phyloP scores from a whole-genome alignment of 2,888 invertebrate species.

The Trichopoda pennipes region DNA sequence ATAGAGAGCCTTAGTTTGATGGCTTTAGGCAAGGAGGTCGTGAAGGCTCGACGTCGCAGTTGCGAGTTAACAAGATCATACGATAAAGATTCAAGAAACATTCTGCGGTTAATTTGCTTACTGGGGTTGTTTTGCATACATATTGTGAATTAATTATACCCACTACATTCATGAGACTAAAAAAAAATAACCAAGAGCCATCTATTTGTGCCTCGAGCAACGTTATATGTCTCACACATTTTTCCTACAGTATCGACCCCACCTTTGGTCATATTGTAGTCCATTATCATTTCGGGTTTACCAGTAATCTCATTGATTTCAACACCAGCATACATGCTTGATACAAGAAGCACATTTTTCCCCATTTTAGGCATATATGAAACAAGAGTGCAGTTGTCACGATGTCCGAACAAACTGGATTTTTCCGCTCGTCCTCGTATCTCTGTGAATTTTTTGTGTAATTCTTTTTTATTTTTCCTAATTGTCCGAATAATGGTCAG shows the following conservation, averaged over 20 bases:
- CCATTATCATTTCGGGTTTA: too few relatives aligned
- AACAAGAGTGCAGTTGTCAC: too few relatives aligned
- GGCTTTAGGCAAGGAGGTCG: neutral
- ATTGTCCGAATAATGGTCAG: too few relatives aligned
- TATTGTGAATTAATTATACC: neutral
- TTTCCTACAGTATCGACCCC: neutral
- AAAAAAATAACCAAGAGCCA: neutral
- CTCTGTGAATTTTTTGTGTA: too few relatives aligned
- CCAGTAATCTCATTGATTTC: too few relatives aligned
- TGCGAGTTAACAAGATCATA: slow-evolving; percentile 27
- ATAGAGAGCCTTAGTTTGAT: neutral
- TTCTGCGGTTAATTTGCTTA: slow-evolving; percentile 1
- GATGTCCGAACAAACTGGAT: too few relatives aligned
- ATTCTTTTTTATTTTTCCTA: too few relatives aligned
- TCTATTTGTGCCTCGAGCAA: neutral
- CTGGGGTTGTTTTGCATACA: slow-evolving; percentile 1
- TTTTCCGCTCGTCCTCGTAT: too few relatives aligned
- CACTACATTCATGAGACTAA: slow-evolving; percentile 44
- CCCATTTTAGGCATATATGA: too few relatives aligned
- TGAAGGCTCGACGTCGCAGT: slow-evolving; percentile 26
- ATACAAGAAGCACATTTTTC: too few relatives aligned
- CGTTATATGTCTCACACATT: neutral
- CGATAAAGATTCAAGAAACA: neutral
- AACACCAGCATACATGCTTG: too few relatives aligned
- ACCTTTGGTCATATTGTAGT: slow-evolving; percentile 2